These are phyloP conservation scores for Neoarius graeffei DNA, from an alignment of 2,113 vertebrate species.

Conservation along the genomic window DNA sequence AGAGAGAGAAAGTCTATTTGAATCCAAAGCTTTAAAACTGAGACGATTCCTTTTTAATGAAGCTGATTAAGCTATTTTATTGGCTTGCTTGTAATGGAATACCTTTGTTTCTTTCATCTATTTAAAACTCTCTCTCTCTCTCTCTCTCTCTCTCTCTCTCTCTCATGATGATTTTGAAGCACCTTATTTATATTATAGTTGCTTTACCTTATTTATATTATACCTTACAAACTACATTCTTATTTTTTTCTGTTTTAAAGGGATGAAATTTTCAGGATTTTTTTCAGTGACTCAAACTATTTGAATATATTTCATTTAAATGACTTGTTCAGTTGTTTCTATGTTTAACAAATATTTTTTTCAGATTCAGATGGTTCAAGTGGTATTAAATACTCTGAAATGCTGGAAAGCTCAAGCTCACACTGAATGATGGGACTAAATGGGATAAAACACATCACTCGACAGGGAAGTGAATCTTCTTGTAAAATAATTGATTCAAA, in stretches of 20 bases:
- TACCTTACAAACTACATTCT: not conserved
- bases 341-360: not conserved
- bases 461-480: not conserved
- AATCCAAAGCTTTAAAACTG: slow-evolving; percentile 69
- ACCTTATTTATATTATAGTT: not conserved
- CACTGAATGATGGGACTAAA: not conserved
- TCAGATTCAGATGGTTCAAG: not conserved
- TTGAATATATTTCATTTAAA: not conserved
- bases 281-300: not conserved
- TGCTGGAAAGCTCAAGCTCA: not conserved
- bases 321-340: not conserved
- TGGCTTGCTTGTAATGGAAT: slow-evolving; percentile 65
- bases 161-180: not conserved
- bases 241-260: not conserved
- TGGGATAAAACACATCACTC: not conserved
- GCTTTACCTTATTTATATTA: too few species aligned
- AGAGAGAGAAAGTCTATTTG: slow-evolving; percentile 60
- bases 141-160: not conserved
- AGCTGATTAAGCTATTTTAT: slow-evolving; percentile 75
- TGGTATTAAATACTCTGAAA: not conserved
- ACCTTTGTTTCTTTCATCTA: slow-evolving; percentile 26
- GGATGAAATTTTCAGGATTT: not conserved
- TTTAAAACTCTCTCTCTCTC: not conserved
- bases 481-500: not conserved
- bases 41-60: slow-evolving; percentile 74